Base-by-base conservation (phyloP, 2,888 invertebrate species). In the Periphyllus acericola region DNA sequence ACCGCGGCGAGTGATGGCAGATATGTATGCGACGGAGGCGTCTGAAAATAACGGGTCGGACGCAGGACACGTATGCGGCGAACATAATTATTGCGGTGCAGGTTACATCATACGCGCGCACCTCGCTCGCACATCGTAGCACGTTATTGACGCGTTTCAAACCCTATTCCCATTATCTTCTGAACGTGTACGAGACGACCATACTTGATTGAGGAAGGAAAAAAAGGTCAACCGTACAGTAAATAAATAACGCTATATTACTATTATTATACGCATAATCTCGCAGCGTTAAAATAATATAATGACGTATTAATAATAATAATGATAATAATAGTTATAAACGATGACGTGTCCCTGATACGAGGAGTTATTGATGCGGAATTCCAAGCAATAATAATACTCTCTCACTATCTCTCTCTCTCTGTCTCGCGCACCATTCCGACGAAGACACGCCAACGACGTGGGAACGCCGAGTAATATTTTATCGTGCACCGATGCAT, bases 331-430 rank as follows among this genome's bases (percentile, higher is more conserved):
- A 29, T 29, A 29, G 29, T 25, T 29, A 29, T 14, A 32, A 34
- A 25, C 79, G 60, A 79, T 34, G 34, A 55, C 60, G 36, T 60
- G 60, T 36, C 60, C 32, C n/a, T 36, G 79, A 60, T 60, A 36
- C 60, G 79, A 34, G n/a, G 68, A 55, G 79, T 60, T 60, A 79
- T 60, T 36, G 79, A 79, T 79, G 79, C 79, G 79, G 79, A 79
- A 79, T 79, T 79, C 79, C 79, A n/a, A 25, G 36, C 36, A 19
- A 14, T 11, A 19, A 14, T 11, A 19, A 14, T 11, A 29, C 3
- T 17, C 14, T 79, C 36, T 79, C 9, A 25, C 55, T 76, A 11
- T 75, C 19, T 55, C 21, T 79, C 14, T 25, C 19, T 32, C 29
- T 25, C 52, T 29, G 25, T 36, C 32, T 36, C 80, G 8, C n/a